Conservation (phyloP, 2,113 vertebrate species). For the Mormyrus lacerda region DNA sequence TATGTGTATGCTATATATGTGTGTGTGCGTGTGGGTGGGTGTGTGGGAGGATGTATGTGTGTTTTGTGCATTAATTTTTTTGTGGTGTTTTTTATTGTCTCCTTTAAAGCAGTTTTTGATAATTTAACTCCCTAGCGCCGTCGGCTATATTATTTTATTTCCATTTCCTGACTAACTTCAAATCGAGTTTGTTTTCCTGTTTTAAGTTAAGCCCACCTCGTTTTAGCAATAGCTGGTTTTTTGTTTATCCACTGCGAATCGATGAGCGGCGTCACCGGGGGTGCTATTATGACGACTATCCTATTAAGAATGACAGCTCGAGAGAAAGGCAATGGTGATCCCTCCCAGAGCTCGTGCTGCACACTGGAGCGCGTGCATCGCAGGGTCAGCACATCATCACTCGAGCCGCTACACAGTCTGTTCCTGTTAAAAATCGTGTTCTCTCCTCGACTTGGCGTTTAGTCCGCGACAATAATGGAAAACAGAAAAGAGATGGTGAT, state of each 20-base stretch:
- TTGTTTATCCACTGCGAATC: constrained; percentile 82
- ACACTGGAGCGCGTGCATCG: constrained; percentile 73
- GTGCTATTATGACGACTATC: constrained; percentile 86
- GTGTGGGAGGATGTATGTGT: not conserved
- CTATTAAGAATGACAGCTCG: constrained; percentile 94
- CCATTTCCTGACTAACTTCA: constrained; percentile 43
- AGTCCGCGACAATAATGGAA: constrained; percentile 71
- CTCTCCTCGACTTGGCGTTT: constrained; percentile 30
- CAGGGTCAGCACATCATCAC: constrained; percentile 77
- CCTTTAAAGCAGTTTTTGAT: not conserved
- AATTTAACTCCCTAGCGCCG: not conserved
- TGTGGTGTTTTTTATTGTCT: not conserved
- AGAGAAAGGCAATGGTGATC: constrained; percentile 92
- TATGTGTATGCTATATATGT: not conserved
- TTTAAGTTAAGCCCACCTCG: constrained; percentile 65
- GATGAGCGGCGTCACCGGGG: constrained; percentile 91
- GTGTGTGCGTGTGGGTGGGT: not conserved
- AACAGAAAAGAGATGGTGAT: constrained; percentile 83
- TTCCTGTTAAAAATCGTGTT: constrained; percentile 41
- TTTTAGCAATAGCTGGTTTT: constrained; percentile 66
- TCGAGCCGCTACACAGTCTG: constrained; percentile 39
- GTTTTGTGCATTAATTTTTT: not conserved
- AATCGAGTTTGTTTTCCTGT: constrained; percentile 66
- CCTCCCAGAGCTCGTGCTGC: constrained; percentile 87
- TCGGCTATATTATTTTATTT: not conserved